Evolutionary conservation across 1,140 invertebrate species (phyloP).

Genomic region (Rhizoglyphus robini): DNA sequence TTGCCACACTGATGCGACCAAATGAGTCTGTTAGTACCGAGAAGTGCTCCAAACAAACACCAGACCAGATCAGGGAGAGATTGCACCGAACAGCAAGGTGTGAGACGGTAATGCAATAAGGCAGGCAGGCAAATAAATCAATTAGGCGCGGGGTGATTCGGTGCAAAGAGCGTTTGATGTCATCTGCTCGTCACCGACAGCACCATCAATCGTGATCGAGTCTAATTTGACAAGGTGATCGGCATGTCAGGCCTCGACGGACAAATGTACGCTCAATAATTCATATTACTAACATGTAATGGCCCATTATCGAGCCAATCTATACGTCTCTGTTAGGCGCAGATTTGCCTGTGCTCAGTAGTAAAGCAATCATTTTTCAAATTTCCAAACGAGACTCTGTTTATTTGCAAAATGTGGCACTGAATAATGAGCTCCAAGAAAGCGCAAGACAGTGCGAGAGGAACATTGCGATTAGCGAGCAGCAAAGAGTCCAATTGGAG

Average conservation of each 20-base stretch:
- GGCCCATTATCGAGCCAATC: neutral
- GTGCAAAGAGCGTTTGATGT: neutral
- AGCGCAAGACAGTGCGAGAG: neutral
- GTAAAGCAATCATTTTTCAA: neutral
- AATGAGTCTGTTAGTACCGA: neutral
- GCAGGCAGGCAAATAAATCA: slow-evolving; percentile 5
- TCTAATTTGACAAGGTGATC: slow-evolving; percentile 10
- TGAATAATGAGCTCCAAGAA: slow-evolving; percentile 7
- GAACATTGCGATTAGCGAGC: neutral
- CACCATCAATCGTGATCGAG: slow-evolving; percentile 5
- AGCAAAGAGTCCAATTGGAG: neutral
- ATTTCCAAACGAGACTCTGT: neutral
- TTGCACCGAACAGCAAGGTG: neutral
- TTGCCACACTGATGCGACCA: neutral
- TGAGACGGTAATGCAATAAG: neutral
- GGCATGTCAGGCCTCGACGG: neutral
- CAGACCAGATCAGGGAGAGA: neutral
- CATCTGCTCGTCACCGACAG: neutral
- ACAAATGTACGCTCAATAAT: neutral
- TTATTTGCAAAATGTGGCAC: neutral
- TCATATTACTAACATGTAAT: neutral
- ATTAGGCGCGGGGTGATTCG: neutral
- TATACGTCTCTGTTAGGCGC: neutral
- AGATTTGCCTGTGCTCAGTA: neutral
- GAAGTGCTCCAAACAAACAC: neutral